Percentiles rank a stretch among this genome's conserved stretches.
phyloP scores from a whole-genome alignment of 2,113 vertebrate species.

The Mobula birostris region DNA sequence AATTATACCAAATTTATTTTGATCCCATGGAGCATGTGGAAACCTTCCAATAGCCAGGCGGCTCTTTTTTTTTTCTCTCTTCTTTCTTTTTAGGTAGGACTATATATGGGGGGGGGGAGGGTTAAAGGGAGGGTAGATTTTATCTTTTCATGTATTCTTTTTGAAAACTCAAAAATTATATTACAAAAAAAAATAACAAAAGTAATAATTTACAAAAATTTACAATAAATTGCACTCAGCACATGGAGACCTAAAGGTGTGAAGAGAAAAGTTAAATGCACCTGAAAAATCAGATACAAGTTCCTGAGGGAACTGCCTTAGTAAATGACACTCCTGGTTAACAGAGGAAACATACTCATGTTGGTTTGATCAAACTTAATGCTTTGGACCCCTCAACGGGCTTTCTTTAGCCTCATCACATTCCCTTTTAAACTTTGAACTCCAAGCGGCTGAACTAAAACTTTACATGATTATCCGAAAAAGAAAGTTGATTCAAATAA shows the following conservation, averaged over 20 bases:
- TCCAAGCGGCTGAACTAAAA: neutral
- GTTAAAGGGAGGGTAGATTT: no score
- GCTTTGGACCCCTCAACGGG: neutral
- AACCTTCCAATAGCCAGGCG: no score
- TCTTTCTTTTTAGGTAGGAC: no score
- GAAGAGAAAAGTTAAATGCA: neutral
- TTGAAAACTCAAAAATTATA: no score
- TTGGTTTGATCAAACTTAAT: neutral
- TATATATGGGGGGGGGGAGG: no score
- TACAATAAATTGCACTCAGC: neutral
- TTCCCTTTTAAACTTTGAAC: neutral
- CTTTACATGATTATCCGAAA: neutral
- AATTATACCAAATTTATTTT: no score
- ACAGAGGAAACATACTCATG: neutral
- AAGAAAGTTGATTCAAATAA: neutral
- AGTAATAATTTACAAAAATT: neutral
- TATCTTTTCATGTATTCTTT: no score
- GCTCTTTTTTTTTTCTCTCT: no score
- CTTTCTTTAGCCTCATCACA: neutral
- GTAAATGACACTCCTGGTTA: neutral
- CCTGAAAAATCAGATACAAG: neutral
- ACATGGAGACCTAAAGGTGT: neutral
- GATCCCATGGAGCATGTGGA: no score
- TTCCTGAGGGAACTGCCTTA: neutral
- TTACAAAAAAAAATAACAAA: no score